phyloP scores from a whole-genome alignment of 2,888 invertebrate species.

The Drosophila stalkeri region DNA sequence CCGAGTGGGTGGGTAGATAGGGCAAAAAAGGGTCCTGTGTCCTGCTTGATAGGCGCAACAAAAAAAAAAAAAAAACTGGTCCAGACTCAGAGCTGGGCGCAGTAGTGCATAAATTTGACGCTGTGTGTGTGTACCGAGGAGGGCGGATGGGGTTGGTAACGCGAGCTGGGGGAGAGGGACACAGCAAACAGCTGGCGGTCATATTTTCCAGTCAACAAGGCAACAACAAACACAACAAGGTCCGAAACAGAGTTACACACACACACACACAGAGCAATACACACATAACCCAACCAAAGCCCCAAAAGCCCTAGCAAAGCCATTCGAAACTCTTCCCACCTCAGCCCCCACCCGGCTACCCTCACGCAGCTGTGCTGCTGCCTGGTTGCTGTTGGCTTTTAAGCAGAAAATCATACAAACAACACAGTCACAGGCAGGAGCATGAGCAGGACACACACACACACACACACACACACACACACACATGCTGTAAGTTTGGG shows the following conservation, averaged over 20 bases:
- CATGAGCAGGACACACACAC: conserved; percentile 14
- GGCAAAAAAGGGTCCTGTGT: not conserved
- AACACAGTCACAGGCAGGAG: conserved; percentile 32
- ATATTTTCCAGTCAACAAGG: conserved; percentile 80
- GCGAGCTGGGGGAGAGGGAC: conserved; percentile 14
- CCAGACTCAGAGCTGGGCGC: conserved; percentile 17
- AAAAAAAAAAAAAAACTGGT: conserved; percentile 1
- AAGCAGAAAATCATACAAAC: conserved; percentile 73
- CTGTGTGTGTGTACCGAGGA: conserved; percentile 6
- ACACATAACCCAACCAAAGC: conserved; percentile 7
- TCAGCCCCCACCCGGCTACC: conserved; percentile 5
- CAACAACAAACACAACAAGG: conserved; percentile 74
- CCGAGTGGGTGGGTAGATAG: not conserved
- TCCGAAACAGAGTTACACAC: conserved; percentile 32
- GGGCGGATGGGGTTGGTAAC: not conserved
- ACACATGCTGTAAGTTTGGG: conserved; percentile 9
- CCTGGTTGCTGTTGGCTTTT: conserved; percentile 64
- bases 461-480: conserved; percentile 1
- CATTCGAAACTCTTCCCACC: not conserved
- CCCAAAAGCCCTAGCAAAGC: conserved; percentile 17
- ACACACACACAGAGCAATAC: not conserved
- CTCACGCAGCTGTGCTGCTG: conserved; percentile 42
- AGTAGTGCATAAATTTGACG: conserved; percentile 62
- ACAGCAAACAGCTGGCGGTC: conserved; percentile 80
- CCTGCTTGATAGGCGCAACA: not conserved